Conservation (phyloP, 2,113 vertebrate genomes). For the Motacilla alba region DNA sequence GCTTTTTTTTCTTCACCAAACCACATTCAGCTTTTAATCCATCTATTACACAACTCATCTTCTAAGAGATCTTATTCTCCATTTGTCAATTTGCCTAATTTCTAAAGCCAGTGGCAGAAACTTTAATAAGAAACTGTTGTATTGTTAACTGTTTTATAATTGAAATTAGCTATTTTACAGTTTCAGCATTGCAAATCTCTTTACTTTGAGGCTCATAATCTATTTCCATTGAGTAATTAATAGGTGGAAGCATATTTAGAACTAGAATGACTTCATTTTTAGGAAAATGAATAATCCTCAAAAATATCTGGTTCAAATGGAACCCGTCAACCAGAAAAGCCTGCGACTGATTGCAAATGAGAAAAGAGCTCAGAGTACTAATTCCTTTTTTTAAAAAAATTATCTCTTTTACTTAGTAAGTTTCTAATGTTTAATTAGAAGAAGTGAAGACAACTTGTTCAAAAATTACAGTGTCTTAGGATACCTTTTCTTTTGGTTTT, state of each 20-base stretch:
- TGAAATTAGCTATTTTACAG: not conserved
- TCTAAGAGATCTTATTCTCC: not conserved
- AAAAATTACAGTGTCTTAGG: not conserved
- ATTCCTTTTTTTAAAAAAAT: not conserved
- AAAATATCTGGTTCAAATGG: not conserved
- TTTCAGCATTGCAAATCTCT: not conserved
- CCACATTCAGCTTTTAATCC: not conserved
- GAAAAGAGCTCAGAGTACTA: not conserved
- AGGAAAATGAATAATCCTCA: not conserved
- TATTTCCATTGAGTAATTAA: not conserved
- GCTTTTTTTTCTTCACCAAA: not conserved
- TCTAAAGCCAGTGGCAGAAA: not conserved
- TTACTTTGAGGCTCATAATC: not conserved
- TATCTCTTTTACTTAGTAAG: not conserved
- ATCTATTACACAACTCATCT: not conserved
- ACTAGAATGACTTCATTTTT: not conserved
- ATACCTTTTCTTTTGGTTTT: not conserved
- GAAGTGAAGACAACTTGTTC: not conserved
- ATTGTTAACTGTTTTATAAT: not conserved
- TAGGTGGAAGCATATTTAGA: not conserved
- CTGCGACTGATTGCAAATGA: not conserved
- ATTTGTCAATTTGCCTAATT: not conserved
- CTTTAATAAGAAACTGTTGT: not conserved
- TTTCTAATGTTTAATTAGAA: not conserved
- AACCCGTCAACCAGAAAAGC: not conserved